Evolutionary conservation across 2,888 invertebrate species (phyloP), one percentile per base, ranked within the genome.

Genomic region (Ophioninae sp.): DNA sequence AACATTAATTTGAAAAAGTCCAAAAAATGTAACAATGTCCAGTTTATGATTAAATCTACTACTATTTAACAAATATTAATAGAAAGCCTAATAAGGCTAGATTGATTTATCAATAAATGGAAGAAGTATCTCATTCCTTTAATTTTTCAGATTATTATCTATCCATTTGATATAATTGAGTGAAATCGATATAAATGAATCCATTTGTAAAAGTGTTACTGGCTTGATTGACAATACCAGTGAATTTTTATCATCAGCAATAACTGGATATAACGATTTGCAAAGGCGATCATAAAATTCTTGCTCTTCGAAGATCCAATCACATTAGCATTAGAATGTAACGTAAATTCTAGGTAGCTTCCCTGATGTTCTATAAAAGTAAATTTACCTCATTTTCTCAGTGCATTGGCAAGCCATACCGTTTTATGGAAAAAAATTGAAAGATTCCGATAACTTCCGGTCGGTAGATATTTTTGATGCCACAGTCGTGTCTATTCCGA

Each of bases 401-500:
- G 13, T 17, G 0, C 1, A 51, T 17, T 51, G 13, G 13, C 5
- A 51, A 51, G 13, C 13, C 17, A 17, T 51, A 51, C 17, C 17
- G 17, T 6, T 13, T 51, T 51, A 17, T 13, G 51, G 6, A 17
- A 51, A 51, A 51, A 51, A 3, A 17, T 51, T 51, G 3, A 17
- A 51, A 51, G 13, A 51, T 17, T 5, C 13, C 51, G 51, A 51
- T 51, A 51, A 51, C 13, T 17, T 13, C 17, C 13, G 51, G 51
- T 17, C 17, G 17, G 41, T n/a, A 41, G n/a, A 23, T 69, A 56
- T 69, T 69, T 69, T 41, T 17, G 13, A 56, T 10, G 51, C 59
- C n/a, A 51, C 41, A n/a, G 22, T 63, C 44, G 68, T n/a, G 17
- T 65, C 20, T 39, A n/a, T 13, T n/a, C 23, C 20, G 59, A 79